Evolutionary conservation across 92 coral and sea anemone species (phyloP).

Genomic region (Porites evermanni): DNA sequence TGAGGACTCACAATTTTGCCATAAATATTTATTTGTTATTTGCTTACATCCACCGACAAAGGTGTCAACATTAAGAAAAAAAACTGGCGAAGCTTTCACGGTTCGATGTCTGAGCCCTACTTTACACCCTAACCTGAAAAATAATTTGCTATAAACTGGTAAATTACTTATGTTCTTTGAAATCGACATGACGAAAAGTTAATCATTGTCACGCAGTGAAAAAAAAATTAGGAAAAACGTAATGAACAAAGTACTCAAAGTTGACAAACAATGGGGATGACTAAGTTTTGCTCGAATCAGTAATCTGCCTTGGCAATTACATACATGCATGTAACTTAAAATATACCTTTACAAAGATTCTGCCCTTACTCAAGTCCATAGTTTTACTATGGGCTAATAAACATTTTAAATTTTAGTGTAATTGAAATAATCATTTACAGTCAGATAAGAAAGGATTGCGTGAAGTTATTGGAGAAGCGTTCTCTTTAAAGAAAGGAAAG

Average conservation of each 20-base stretch:
- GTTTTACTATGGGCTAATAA: background rate
- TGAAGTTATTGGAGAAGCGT: slow-evolving; percentile 18
- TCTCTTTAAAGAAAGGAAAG: slow-evolving; percentile 41
- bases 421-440: slow-evolving; percentile 19
- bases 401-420: slow-evolving; percentile 1
- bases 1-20: slow-evolving; percentile 7
- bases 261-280: background rate
- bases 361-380: background rate
- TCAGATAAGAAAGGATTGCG: slow-evolving; percentile 25
- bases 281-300: background rate
- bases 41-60: slow-evolving; percentile 19
- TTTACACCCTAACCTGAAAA: background rate
- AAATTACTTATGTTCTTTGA: background rate
- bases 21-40: slow-evolving; percentile 43
- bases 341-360: background rate
- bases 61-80: slow-evolving; percentile 12
- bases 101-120: too few relatives aligned
- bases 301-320: background rate
- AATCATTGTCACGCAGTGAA: background rate
- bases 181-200: background rate
- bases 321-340: background rate
- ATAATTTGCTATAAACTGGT: background rate
- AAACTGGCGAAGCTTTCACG: slow-evolving; percentile 3
- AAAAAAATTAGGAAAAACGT: background rate
- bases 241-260: background rate